phyloP scores from a whole-genome alignment of 2,888 invertebrate species.

The Alitta virens region DNA sequence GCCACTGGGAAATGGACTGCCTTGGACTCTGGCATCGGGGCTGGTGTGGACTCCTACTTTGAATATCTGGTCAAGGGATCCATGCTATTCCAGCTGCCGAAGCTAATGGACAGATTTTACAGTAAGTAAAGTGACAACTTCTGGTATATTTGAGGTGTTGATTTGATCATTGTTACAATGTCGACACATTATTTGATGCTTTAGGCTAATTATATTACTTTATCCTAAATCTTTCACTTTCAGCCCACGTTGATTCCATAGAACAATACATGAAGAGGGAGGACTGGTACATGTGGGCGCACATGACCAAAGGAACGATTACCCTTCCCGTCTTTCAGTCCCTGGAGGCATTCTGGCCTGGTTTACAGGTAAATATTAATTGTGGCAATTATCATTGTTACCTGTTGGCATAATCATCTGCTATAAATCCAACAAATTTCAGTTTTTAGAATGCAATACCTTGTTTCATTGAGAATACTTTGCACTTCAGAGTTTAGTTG shows the following conservation, averaged over 20 bases:
- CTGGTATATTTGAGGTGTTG: too few relatives aligned
- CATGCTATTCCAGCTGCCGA: conserved; percentile 83
- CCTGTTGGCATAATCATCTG: too few relatives aligned
- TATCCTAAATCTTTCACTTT: too few relatives aligned
- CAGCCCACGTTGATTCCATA: conserved; percentile 52
- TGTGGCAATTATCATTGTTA: not conserved
- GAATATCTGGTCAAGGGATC: conserved; percentile 98
- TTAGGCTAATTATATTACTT: too few relatives aligned
- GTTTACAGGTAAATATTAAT: conserved; percentile 68
- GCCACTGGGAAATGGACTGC: conserved; percentile 95
- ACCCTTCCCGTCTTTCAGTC: conserved; percentile 98
- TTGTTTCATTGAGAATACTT: too few relatives aligned
- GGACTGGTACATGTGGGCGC: conserved; percentile 99
- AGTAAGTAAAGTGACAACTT: too few relatives aligned
- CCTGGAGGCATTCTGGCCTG: conserved; percentile 98
- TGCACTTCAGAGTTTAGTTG: conserved; percentile 61
- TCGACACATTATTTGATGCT: too few relatives aligned
- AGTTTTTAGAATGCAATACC: not conserved
- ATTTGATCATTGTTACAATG: too few relatives aligned
- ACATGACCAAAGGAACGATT: conserved; percentile 95
- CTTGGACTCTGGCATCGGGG: conserved; percentile 90
- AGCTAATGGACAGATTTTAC: conserved; percentile 86
- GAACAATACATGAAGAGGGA: conserved; percentile 73
- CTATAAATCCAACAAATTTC: too few relatives aligned
- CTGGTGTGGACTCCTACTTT: conserved; percentile 93